A percentile compares a stretch with the other conserved stretches of the same genome.
Conservation (phyloP, 2,888 invertebrate genomes). For the Pristionchus japonicus region DNA sequence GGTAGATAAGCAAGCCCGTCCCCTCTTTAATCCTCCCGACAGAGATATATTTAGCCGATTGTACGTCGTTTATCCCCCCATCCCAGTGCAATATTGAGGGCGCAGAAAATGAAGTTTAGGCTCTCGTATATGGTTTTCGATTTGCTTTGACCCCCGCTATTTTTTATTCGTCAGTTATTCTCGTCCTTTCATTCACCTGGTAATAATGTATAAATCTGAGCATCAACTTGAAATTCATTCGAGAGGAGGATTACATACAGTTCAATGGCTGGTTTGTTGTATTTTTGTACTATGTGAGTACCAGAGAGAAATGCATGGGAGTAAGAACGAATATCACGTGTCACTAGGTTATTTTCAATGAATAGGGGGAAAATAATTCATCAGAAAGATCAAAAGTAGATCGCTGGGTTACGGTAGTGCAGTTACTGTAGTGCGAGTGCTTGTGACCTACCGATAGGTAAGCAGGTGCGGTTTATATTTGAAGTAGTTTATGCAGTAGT, state of each 20-base stretch:
- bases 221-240: background rate
- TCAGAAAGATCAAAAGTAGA: background rate
- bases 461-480: conserved; percentile 25
- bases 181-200: background rate
- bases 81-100: conserved; percentile 39
- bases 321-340: too few species aligned
- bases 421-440: conserved; percentile 2
- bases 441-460: background rate
- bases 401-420: background rate
- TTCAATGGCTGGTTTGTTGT: background rate
- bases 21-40: background rate
- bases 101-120: background rate
- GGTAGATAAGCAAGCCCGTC: conserved; percentile 26
- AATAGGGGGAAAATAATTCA: too few species aligned
- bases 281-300: background rate
- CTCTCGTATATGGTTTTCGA: background rate
- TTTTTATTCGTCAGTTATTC: conserved; percentile 23
- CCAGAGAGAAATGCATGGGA: too few species aligned
- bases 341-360: too few species aligned
- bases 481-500: conserved; percentile 45
- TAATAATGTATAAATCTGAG: conserved; percentile 36
- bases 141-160: background rate
- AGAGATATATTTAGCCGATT: conserved; percentile 18
- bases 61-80: background rate
- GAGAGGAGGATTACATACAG: background rate